Conservation (phyloP, 2,113 vertebrate species). For the Aplodontia rufa region DNA sequence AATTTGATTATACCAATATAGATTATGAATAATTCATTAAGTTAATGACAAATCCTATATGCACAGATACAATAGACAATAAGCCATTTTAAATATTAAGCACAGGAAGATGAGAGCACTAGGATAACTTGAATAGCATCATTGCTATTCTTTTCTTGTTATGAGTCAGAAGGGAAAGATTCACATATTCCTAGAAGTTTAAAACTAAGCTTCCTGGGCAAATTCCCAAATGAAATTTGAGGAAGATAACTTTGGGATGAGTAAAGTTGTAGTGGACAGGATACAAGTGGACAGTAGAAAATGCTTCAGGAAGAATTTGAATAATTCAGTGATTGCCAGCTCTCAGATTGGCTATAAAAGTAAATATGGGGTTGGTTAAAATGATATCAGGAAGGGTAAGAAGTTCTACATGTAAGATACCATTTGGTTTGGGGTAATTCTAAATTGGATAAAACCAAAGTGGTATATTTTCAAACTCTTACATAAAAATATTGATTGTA, state of each 20-base stretch:
- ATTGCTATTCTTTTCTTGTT: neutral
- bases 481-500: conserved; percentile 9
- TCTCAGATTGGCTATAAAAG: conserved; percentile 23
- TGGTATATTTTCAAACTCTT: neutral
- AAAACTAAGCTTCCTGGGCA: conserved; percentile 30
- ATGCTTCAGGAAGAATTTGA: conserved; percentile 37
- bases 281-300: neutral
- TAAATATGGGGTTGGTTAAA: neutral
- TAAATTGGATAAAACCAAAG: neutral
- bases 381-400: conserved; percentile 2
- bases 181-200: conserved; percentile 20
- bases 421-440: neutral
- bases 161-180: neutral
- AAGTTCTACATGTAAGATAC: neutral
- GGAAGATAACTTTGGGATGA: conserved; percentile 24
- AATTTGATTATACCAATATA: neutral
- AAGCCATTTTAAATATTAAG: neutral
- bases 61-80: conserved; percentile 1
- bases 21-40: neutral
- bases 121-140: neutral
- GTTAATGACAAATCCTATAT: neutral
- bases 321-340: neutral
- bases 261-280: neutral
- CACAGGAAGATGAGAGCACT: neutral
- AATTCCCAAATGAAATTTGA: neutral